These are phyloP conservation scores for Acanthochromis polyacanthus DNA, from an alignment of 2,113 vertebrate species.

Conservation along the genomic window DNA sequence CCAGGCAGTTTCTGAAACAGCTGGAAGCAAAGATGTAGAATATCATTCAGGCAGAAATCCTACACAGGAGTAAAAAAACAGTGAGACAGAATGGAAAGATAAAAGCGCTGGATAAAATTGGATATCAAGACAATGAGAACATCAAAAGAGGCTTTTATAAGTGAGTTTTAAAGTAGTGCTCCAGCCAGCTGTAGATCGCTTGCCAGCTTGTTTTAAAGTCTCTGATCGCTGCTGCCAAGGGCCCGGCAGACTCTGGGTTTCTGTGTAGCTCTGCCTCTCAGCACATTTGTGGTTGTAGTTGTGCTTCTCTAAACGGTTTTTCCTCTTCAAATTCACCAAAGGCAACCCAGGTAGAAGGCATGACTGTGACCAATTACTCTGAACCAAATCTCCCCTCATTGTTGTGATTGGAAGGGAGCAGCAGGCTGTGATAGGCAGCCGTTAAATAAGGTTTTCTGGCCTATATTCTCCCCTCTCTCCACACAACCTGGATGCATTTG, in stretches of 20 bases:
- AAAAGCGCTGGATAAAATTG: conserved; percentile 8
- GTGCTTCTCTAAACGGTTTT: conserved; percentile 54
- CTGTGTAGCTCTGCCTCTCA: conserved; percentile 22
- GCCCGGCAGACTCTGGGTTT: conserved; percentile 9
- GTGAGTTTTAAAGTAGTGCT: conserved; percentile 26
- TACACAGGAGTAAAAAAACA: not conserved
- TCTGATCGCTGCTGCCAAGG: conserved; percentile 32
- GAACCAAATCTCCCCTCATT: conserved; percentile 71
- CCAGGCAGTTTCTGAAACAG: not conserved
- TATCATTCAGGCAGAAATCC: not conserved
- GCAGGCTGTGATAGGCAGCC: conserved; percentile 66
- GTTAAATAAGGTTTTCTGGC: conserved; percentile 74
- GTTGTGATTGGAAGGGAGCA: conserved; percentile 59
- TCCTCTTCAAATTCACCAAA: conserved; percentile 61
- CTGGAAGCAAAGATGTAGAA: not conserved
- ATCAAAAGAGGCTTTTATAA: conserved; percentile 31
- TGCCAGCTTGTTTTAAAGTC: conserved; percentile 18
- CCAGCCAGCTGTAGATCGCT: conserved; percentile 24
- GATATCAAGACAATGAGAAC: conserved; percentile 9
- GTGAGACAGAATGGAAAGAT: not conserved
- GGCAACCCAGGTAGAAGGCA: conserved; percentile 68
- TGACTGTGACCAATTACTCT: conserved; percentile 77
- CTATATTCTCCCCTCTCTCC: conserved; percentile 53
- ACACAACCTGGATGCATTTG: conserved; percentile 57
- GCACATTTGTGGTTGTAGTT: conserved; percentile 40